Evolutionary conservation across 2,888 invertebrate species (phyloP), one percentile per base, ranked within the genome.

Genomic region (Microplitis deprimator): DNA sequence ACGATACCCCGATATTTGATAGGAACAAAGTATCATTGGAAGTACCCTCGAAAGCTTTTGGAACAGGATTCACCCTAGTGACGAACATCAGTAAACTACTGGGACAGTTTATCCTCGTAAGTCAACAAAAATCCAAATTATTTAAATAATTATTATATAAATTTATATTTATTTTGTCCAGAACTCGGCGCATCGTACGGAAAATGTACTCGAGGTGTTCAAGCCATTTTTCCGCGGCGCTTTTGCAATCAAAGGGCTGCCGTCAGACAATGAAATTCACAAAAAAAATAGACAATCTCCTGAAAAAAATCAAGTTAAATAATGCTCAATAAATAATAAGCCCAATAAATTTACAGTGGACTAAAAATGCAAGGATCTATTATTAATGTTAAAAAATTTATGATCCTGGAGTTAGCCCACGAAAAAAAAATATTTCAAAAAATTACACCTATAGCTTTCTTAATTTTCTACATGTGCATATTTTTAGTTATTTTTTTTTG

Each of bases 101-200:
- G 83, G 94, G 93, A 60, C 93, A 92, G 84, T 92, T 93, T 77
- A 93, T 94, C 84, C 92, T 94, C 91, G 94, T 94, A 90, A 90
- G 90, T 88, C 68, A 72, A 4, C 1, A 38, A 16, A 6, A 13
- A 69, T 17, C 38, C 64, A 16, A 6, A 40, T n/a, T 64, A 68
- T 50, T 39, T 41, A 62, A 61, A 38, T 38, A 60, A 60, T 40
- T 71, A 64, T 10, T 39, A 59, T 41, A 16, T 39, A n/a, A 40
- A 39, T 74, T 20, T 64, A 59, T 41, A 29, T 29, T 29, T 50
- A 76, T 79, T 78, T 79, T 73, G 93, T 93, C 29, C 92, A 96
- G 96, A 95, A 95, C 89, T 94, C 95, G 5, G 95, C 95, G 41
- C 92, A 94, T 81, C 92, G 96, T 77, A 94, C 94, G 85, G 94